phyloP scores from a whole-genome alignment of 1,140 invertebrate species.

The Drosophila kanapiae region DNA sequence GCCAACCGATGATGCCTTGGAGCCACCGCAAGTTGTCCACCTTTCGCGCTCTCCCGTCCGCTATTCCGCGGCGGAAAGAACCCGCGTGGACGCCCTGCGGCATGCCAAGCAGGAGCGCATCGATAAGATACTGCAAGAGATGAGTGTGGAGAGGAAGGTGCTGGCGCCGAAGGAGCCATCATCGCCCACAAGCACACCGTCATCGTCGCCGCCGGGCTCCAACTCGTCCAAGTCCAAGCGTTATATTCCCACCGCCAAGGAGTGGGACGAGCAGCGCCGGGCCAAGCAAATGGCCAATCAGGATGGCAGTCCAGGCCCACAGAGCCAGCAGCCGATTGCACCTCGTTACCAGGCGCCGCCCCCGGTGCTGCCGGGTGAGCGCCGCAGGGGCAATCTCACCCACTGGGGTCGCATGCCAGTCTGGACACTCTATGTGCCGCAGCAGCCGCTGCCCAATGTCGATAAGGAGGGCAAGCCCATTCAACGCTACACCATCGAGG shows the following conservation, averaged over 20 bases:
- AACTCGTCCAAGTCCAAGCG: slow-evolving; percentile 1
- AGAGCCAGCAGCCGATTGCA: too few species aligned
- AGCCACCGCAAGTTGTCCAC: slow-evolving; percentile 17
- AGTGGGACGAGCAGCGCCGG: slow-evolving; percentile 64
- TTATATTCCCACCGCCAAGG: slow-evolving; percentile 64
- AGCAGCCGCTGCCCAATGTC: neutral
- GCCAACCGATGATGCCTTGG: neutral
- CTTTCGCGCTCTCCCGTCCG: slow-evolving; percentile 40
- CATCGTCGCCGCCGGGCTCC: neutral
- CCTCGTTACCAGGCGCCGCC: neutral
- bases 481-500: slow-evolving; percentile 43
- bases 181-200: neutral
- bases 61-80: slow-evolving; percentile 42
- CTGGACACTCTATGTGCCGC: neutral
- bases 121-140: slow-evolving; percentile 56
- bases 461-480: neutral
- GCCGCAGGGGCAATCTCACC: slow-evolving; percentile 16
- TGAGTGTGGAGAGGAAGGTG: slow-evolving; percentile 21
- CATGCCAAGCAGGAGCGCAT: slow-evolving; percentile 47
- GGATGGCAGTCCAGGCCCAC: neutral
- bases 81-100: slow-evolving; percentile 32
- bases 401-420: neutral
- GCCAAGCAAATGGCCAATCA: slow-evolving; percentile 3
- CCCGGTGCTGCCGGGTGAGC: neutral
- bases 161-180: neutral